Percentiles rank a stretch among this genome's conserved stretches.
Evolutionary conservation across 2,113 vertebrate species (phyloP).

Genomic region (Nannospalax galili): DNA sequence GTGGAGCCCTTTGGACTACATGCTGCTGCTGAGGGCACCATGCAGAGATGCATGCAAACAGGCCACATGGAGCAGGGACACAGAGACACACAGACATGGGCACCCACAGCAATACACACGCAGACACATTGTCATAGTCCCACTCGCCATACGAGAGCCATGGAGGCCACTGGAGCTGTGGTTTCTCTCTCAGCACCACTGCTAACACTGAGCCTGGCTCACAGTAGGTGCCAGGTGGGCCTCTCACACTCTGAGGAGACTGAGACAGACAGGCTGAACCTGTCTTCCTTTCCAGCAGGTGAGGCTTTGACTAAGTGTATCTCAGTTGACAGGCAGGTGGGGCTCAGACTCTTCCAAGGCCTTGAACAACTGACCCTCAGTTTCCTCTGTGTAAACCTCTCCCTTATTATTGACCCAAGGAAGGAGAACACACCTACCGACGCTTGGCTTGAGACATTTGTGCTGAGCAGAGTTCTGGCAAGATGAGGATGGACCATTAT

Average conservation of each 20-base stretch:
- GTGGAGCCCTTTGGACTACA: neutral
- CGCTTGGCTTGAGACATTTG: no score
- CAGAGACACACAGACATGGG: neutral
- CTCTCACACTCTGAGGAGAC: neutral
- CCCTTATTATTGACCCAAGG: neutral
- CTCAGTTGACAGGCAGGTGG: neutral
- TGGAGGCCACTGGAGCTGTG: neutral
- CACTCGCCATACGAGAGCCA: neutral
- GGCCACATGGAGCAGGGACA: neutral
- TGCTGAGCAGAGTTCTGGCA: neutral
- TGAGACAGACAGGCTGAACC: neutral
- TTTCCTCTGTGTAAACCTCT: neutral
- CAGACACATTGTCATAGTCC: neutral
- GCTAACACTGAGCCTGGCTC: neutral
- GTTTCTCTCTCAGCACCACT: neutral
- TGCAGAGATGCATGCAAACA: neutral
- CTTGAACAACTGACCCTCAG: neutral
- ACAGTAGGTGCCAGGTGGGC: neutral
- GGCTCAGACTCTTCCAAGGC: neutral
- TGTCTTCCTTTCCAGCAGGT: neutral
- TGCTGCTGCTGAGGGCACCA: neutral
- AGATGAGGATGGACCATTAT: neutral
- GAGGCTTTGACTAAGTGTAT: neutral
- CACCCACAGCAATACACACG: accelerated
- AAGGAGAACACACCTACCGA: neutral